Percentiles rank a stretch among this genome's conserved stretches.
Evolutionary conservation across 2,113 vertebrate genomes (phyloP).

Genomic region (Hydropotes inermis): DNA sequence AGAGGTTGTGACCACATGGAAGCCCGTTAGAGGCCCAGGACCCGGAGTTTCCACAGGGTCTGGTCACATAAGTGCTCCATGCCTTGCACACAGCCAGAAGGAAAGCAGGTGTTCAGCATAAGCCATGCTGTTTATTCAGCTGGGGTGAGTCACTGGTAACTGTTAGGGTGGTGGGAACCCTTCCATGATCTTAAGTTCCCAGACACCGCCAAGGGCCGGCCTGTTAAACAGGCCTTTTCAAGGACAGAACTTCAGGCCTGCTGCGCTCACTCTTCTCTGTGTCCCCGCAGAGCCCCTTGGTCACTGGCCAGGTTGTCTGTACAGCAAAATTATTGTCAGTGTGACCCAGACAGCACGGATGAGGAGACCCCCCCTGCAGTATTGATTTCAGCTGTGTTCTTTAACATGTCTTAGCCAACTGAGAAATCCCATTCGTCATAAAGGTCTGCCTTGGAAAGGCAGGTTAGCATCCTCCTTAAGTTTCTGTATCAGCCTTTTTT

Average conservation of each 20-base stretch:
- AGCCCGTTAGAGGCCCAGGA: neutral
- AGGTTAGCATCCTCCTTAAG: neutral
- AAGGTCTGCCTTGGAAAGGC: neutral
- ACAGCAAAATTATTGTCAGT: neutral
- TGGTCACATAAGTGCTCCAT: neutral
- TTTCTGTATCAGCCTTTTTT: neutral
- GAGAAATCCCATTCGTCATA: neutral
- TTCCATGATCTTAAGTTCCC: neutral
- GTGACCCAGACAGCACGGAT: neutral
- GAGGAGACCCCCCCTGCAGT: neutral
- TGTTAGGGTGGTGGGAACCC: neutral
- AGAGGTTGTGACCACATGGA: neutral
- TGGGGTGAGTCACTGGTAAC: neutral
- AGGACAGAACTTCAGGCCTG: neutral
- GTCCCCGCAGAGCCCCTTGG: neutral
- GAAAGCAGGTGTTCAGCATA: neutral
- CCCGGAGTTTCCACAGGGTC: neutral
- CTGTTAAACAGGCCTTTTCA: neutral
- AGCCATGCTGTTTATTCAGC: neutral
- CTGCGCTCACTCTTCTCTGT: neutral
- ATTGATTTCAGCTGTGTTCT: neutral
- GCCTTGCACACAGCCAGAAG: neutral
- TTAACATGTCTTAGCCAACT: neutral
- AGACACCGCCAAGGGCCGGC: neutral
- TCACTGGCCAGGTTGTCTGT: neutral